Conservation (phyloP, 2,888 invertebrate genomes). For the Drosophila multiciliata region DNA sequence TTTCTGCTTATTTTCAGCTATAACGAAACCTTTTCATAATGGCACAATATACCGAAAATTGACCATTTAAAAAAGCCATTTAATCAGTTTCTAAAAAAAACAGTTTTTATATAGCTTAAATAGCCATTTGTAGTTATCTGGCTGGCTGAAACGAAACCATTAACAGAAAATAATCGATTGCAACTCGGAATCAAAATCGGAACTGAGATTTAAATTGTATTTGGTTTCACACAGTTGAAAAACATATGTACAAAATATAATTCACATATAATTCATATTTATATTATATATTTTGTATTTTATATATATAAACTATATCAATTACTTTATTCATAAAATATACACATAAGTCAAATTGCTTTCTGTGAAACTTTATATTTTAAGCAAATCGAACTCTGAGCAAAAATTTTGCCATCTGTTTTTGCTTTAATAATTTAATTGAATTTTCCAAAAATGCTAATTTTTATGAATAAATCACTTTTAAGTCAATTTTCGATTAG, state of each 20-base stretch:
- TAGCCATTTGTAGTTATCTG: neutral
- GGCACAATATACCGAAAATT: slow-evolving; percentile 22
- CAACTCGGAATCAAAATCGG: neutral
- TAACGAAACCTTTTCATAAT: slow-evolving; percentile 37
- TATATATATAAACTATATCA: no score
- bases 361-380: neutral
- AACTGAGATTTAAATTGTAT: neutral
- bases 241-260: no score
- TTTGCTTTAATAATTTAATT: neutral
- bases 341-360: neutral
- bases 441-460: neutral
- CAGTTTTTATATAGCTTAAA: neutral
- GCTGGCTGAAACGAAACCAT: neutral
- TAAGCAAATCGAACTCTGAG: neutral
- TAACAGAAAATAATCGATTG: neutral
- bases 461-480: slow-evolving; percentile 6
- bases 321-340: no score
- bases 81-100: slow-evolving; percentile 1
- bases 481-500: slow-evolving; percentile 8
- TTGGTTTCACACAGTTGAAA: neutral
- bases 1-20: slow-evolving; percentile 3
- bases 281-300: no score
- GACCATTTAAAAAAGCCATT: slow-evolving; percentile 28
- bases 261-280: no score
- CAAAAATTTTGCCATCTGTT: neutral